phyloP scores from a whole-genome alignment of 1,140 invertebrate species.

The Limonius californicus region DNA sequence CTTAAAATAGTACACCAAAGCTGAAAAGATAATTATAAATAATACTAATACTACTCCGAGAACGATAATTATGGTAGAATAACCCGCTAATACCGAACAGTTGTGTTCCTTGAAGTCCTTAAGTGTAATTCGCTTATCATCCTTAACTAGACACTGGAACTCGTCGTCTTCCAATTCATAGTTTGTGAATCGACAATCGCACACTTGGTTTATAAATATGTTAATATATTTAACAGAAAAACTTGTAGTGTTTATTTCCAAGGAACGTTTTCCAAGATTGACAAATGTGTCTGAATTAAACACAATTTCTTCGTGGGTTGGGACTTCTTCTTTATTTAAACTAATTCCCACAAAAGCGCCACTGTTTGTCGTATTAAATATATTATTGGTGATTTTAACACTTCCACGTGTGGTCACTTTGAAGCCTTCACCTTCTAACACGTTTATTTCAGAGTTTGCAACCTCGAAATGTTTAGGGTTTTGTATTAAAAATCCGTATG shows the following conservation, averaged over 20 bases:
- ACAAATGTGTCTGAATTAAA: constrained; percentile 64
- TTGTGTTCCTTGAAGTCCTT: constrained; percentile 34
- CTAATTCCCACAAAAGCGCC: constrained; percentile 61
- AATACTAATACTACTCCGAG: constrained; percentile 31
- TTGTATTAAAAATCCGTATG: constrained; percentile 56
- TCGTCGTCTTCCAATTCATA: constrained; percentile 37
- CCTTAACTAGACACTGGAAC: constrained; percentile 34
- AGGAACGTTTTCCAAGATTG: constrained; percentile 53
- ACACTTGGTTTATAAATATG: constrained; percentile 56
- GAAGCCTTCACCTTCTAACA: constrained; percentile 62
- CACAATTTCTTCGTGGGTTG: constrained; percentile 50
- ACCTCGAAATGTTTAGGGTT: constrained; percentile 52
- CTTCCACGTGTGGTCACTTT: constrained; percentile 57
- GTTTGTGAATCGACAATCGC: constrained; percentile 55
- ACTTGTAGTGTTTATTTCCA: constrained; percentile 55
- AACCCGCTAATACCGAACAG: constrained; percentile 37
- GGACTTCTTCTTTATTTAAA: constrained; percentile 49
- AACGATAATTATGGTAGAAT: constrained; percentile 36
- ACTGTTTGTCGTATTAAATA: constrained; percentile 52
- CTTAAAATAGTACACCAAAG: constrained; percentile 36
- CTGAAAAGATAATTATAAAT: constrained; percentile 29
- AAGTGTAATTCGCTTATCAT: constrained; percentile 32
- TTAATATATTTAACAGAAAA: constrained; percentile 56
- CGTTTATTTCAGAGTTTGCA: constrained; percentile 51
- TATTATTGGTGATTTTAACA: constrained; percentile 64